Evolutionary conservation across 2,797 vertebrate species (phyloP), one percentile per base, ranked within the genome.

Genomic region (Coranthus polyacanthus): DNA sequence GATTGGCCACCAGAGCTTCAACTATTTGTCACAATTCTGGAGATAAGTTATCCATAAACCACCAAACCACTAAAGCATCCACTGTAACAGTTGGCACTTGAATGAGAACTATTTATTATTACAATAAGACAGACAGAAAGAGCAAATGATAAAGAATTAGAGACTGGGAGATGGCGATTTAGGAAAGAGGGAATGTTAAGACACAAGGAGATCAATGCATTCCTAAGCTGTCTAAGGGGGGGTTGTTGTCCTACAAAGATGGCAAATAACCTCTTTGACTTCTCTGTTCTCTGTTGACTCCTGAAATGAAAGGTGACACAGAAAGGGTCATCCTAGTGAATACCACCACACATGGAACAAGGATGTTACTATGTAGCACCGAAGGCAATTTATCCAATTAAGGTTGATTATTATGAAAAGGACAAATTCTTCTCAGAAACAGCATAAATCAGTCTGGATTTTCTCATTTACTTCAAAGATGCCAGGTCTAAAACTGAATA

Each of bases 201-300:
- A 87, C 68, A 53, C 18, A 41, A 76, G 59, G 66, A 90, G 87
- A 90, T 94, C 92, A 92, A 88, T 92, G 90, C 91, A 92, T 94
- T 94, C 92, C 88, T 87, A 73, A 75, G 81, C 51, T 76, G 77
- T 86, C 69, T 69, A 39, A 58, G 50, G 12, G 63, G 76, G 73
- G 72, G 73, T 45, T 78, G 70, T 75, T 52, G 39, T 68, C 71
- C 78, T 38, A 79, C 83, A 83, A 88, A 88, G 77, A 89, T 70
- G 77, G 78, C 79, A 86, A 89, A 87, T 90, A 84, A 86, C 87
- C 89, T 89, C 83, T 81, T 86, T 81, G 85, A 90, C 86, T 92
- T 72, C 39, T 73, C 68, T 75, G 77, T 74, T 83, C 77, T 82
- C 79, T 92, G 83, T 83, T 89, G 88, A 88, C 85, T 91, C 72